phyloP scores from a whole-genome alignment of 2,113 vertebrate genomes.

The Anthoscopus minutus region DNA sequence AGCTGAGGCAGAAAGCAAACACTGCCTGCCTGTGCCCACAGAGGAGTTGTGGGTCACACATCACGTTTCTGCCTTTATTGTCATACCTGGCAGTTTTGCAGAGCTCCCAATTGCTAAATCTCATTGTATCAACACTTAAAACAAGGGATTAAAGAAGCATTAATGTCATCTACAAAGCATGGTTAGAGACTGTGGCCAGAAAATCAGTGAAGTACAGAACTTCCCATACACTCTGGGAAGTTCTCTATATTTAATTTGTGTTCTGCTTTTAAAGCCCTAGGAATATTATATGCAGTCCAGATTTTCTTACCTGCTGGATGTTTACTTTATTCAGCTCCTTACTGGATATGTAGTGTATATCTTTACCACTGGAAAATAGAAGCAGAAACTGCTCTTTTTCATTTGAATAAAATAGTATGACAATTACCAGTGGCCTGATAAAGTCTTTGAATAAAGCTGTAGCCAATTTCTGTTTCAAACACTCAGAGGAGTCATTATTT shows the following conservation, averaged over 20 bases:
- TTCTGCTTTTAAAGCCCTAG: neutral
- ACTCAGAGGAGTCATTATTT: neutral
- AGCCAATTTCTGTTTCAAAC: conserved; percentile 3
- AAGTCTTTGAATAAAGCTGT: neutral
- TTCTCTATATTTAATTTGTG: neutral
- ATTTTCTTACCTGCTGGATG: neutral
- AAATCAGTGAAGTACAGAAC: neutral
- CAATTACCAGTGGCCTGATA: neutral
- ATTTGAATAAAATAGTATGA: neutral
- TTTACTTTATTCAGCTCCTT: neutral
- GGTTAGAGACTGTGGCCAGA: neutral
- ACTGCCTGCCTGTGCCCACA: neutral
- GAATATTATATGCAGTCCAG: neutral
- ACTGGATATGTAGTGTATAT: neutral
- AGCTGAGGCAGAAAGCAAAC: neutral
- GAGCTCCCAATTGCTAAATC: neutral
- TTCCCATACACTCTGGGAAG: neutral
- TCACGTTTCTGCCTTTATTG: neutral
- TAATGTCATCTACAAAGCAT: neutral
- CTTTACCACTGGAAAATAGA: neutral
- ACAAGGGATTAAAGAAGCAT: neutral
- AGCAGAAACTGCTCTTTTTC: neutral
- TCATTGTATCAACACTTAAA: neutral
- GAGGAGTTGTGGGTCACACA: neutral
- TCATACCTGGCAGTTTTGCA: neutral